phyloP scores from a whole-genome alignment of 2,797 vertebrate genomes.

The Smutsia gigantea region DNA sequence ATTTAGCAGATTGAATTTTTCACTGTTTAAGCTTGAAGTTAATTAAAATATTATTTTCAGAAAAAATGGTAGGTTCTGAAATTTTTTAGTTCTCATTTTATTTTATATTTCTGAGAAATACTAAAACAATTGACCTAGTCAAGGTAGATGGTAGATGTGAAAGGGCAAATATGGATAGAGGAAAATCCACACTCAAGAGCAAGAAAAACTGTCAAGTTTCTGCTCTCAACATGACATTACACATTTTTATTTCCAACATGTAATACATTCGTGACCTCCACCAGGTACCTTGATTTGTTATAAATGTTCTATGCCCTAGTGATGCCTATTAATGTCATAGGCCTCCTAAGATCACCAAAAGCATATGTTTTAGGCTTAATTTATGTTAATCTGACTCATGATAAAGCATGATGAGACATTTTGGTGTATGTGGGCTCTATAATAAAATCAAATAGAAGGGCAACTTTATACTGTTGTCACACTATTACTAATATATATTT shows the following conservation, averaged over 20 bases:
- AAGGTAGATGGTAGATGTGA: not conserved
- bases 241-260: not conserved
- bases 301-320: not conserved
- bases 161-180: not conserved
- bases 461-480: not conserved
- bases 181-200: not conserved
- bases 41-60: not conserved
- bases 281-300: not conserved
- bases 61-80: not conserved
- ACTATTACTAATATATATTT: not conserved
- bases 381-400: not conserved
- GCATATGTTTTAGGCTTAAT: not conserved
- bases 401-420: not conserved
- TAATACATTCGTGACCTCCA: not conserved
- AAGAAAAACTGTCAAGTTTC: not conserved
- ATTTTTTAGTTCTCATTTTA: not conserved
- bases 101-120: not conserved
- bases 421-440: not conserved
- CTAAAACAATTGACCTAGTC: not conserved
- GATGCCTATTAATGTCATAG: not conserved
- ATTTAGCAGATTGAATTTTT: not conserved
- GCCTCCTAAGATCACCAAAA: not conserved
- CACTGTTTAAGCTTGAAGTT: not conserved
- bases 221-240: not conserved
- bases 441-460: not conserved